These are phyloP conservation scores for Camarhynchus parvulus DNA, from an alignment of 2,113 vertebrate species.

Conservation along the genomic window DNA sequence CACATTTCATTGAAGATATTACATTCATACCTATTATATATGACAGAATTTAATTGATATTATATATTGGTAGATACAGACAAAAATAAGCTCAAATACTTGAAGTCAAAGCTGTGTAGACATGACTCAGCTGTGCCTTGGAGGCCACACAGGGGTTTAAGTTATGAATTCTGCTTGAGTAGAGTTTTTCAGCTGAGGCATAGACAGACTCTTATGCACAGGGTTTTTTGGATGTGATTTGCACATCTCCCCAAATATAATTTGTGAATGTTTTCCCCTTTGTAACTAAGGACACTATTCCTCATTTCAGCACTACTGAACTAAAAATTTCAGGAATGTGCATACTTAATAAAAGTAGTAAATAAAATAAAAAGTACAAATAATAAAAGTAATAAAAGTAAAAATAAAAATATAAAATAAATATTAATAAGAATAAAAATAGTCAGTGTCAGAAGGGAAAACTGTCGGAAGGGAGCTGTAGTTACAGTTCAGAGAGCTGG, in stretches of 20 bases:
- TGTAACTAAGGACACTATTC: not conserved
- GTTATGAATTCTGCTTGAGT: not conserved
- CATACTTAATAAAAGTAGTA: not conserved
- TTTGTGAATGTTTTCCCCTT: not conserved
- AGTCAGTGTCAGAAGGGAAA: not conserved
- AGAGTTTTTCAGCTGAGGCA: not conserved
- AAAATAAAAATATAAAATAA: not conserved
- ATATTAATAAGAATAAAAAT: not conserved
- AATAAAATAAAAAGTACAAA: not conserved
- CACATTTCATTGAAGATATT: not conserved
- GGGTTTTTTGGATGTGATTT: not conserved
- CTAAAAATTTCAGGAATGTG: not conserved
- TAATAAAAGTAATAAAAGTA: not conserved
- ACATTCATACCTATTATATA: not conserved
- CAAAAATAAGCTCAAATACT: not conserved
- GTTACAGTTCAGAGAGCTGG: not conserved
- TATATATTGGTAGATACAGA: not conserved
- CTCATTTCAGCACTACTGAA: not conserved
- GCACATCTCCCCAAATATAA: not conserved
- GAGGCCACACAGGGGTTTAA: not conserved
- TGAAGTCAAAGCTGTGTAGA: not conserved
- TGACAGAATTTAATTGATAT: not conserved
- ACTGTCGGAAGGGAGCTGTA: no score
- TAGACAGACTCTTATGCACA: not conserved
- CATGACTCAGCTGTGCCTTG: not conserved